Base-by-base conservation (phyloP, 2,888 invertebrate genomes). In the Tenthredo notha region DNA sequence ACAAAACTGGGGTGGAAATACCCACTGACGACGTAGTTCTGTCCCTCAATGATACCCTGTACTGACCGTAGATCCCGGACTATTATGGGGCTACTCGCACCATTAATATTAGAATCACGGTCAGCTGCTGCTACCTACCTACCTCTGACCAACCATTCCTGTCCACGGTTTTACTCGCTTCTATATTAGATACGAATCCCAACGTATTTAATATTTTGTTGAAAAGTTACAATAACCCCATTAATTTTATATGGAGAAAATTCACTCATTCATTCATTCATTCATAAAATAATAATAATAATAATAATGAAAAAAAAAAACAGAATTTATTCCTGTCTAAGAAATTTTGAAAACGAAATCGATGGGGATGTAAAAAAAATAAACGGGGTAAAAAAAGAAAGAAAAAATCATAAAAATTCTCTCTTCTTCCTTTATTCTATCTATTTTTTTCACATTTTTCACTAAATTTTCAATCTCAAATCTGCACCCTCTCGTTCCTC, bases 61-160 rank as follows among this genome's bases (percentile, higher is more conserved):
- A 43, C 21, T 21, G 40, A 37, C 70, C 70, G 74, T 74, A 43
- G 74, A 74, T 74, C 40, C 74, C 74, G 74, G 40, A 74, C 74
- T 40, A 74, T 74, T 18, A 77, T 77, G 75, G 58, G 54, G 58
- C 40, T 15, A 78, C 78, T 78, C 40, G 29, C 37, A 37, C 78
- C 80, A 80, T 80, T 61, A 80, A 80, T 80, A 80, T 61, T 80
- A 80, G 80, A 80, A 80, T 80, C 80, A 61, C 50, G 77, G 77
- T 50, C 77, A 67, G 67, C 67, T 33, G 67, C 33, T 33, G 29
- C n/a, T n/a, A n/a, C n/a, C n/a, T n/a, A n/a, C n/a, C n/a, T n/a
- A n/a, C 65, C 12, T 7, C 33, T 33, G 67, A 61, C 10, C 21
- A 33, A 21, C 61, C 7, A 61, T 10, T 2, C 25, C 25, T 10